Evolutionary conservation across 2,888 invertebrate species (phyloP), one percentile per base, ranked within the genome.

Genomic region (Eupelmus urozonus): DNA sequence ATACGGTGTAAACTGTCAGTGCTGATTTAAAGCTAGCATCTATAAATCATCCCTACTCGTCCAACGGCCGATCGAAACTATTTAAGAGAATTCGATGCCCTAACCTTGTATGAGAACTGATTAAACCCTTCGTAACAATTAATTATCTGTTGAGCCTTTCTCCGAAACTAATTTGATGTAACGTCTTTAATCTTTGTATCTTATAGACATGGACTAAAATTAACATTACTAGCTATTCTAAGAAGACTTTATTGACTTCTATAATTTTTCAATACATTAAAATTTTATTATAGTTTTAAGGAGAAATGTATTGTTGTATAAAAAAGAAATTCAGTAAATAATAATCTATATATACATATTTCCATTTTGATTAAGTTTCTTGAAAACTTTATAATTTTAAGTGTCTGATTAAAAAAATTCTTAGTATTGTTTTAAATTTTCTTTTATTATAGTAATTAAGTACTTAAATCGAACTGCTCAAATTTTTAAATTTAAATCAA

Each of bases 1-100:
- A 84, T 82, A 76, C 81, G 80, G 85, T 83, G 81, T 76, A 79
- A 82, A 63, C 84, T 82, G 34, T 86, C 85, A 86, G 76, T 78
- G 81, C 45, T 84, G 85, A 87, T 87, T 87, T 84, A 84, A 81
- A 73, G 76, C 76, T 42, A 63, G 63, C 73, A 40, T 45, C 66
- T 69, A 69, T 29, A 65, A 79, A 71, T 79, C 63, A 72, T 73
- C 67, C 76, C n/a, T 67, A 40, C 59, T 34, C 74, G 69, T 69
- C 23, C 72, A 76, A 76, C 55, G 69, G 69, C 69, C 63, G 76
- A 79, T 79, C 79, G 69, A 69, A 76, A 72, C 25, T 65, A 59
- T 73, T 79, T 79, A 73, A 69, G 20, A 69, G 20, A 45, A 25
- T 2, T 23, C 18, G 60, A 34, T 34, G 59, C 23, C 11, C 29